A percentile compares a stretch with the other conserved stretches of the same genome.
phyloP scores from a whole-genome alignment of 2,113 vertebrate species.

The Chascanopsetta lugubris region DNA sequence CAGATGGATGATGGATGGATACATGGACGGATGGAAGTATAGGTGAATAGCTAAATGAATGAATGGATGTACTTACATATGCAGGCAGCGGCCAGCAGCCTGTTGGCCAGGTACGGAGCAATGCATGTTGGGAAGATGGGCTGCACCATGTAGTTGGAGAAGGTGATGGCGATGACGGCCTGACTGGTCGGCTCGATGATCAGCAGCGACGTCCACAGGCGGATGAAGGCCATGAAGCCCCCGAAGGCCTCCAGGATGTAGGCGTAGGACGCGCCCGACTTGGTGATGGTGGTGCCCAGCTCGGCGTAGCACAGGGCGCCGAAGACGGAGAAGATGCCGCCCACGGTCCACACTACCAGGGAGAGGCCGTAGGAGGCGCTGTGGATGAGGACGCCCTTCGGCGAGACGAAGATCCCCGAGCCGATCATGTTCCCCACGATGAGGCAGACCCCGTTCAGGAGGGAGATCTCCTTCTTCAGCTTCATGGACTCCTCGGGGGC shows the following conservation, averaged over 20 bases:
- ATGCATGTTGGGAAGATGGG: conserved; percentile 89
- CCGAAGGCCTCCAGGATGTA: conserved; percentile 94
- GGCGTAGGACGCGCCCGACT: conserved; percentile 92
- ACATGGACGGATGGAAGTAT: no score
- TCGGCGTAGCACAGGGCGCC: conserved; percentile 93
- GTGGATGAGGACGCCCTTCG: conserved; percentile 91
- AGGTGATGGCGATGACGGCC: conserved; percentile 92
- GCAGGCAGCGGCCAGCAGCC: conserved; percentile 88
- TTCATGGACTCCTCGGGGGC: conserved; percentile 78
- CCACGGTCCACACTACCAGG: conserved; percentile 87
- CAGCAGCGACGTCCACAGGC: conserved; percentile 91
- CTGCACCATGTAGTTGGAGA: conserved; percentile 94
- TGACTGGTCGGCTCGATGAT: conserved; percentile 95
- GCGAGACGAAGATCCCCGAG: conserved; percentile 93
- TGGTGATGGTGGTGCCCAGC: conserved; percentile 93
- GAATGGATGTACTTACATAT: conserved; percentile 91
- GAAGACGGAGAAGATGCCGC: conserved; percentile 90
- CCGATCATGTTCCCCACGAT: conserved; percentile 98
- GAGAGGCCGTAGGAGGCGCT: conserved; percentile 90
- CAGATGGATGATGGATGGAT: no score
- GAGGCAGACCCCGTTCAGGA: conserved; percentile 89
- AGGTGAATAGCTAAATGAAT: no score
- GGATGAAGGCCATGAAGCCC: conserved; percentile 87
- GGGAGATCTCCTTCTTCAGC: conserved; percentile 92
- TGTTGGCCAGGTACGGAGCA: conserved; percentile 84